These are phyloP conservation scores for Tiliqua scincoides DNA, from an alignment of 2,113 vertebrate genomes.

Conservation along the genomic window DNA sequence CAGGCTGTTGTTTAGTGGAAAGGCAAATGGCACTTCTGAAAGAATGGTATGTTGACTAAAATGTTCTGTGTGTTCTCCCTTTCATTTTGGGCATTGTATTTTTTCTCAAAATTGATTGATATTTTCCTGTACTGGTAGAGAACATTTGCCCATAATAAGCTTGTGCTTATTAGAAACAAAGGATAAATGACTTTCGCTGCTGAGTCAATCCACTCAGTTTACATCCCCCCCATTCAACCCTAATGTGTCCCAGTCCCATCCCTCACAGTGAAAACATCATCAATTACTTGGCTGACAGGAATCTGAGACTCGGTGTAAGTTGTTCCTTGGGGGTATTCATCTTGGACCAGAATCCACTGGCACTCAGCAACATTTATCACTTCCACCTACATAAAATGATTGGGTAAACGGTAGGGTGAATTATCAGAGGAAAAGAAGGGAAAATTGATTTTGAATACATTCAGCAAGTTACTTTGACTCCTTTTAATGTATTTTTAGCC, in stretches of 20 bases:
- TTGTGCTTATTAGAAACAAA: constrained; percentile 78
- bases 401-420: constrained; percentile 68
- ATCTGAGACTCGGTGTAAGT: constrained; percentile 79
- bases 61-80: constrained; percentile 25
- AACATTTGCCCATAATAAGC: constrained; percentile 79
- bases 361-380: constrained; percentile 77
- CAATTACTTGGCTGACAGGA: constrained; percentile 89
- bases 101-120: constrained; percentile 12
- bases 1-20: constrained; percentile 27
- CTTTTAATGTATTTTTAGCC: too few relatives aligned
- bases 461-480: constrained; percentile 21
- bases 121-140: constrained; percentile 41
- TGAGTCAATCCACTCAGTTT: constrained; percentile 83
- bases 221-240: constrained; percentile 70
- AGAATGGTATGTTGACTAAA: constrained; percentile 32
- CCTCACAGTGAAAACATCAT: constrained; percentile 94
- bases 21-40: constrained; percentile 25
- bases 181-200: constrained; percentile 83
- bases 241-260: constrained; percentile 83
- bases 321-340: constrained; percentile 83
- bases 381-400: constrained; percentile 66
- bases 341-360: constrained; percentile 77
- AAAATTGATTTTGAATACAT: constrained; percentile 7
- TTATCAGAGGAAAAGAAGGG: constrained; percentile 52
- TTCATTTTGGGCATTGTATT: constrained; percentile 52